These are phyloP conservation scores for Drosophila quadrilineata DNA, from an alignment of 1,140 invertebrate species.

Conservation along the genomic window DNA sequence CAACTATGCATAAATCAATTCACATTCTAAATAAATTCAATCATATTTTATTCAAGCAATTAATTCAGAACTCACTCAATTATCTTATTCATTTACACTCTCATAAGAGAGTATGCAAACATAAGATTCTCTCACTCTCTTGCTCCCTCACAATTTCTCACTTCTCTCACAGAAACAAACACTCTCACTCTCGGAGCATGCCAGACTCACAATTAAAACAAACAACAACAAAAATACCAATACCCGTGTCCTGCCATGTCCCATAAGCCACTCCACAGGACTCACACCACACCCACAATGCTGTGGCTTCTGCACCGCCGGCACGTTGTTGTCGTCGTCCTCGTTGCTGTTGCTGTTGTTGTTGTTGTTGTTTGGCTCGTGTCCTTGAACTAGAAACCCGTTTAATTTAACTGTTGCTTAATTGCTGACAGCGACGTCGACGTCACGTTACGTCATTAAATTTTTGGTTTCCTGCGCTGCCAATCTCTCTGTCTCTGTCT, in stretches of 20 bases:
- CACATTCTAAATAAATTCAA: background rate
- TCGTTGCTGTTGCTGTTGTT: constrained; percentile 17
- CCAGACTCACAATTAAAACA: constrained; percentile 46
- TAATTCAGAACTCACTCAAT: background rate
- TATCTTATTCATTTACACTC: background rate
- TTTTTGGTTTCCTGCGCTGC: constrained; percentile 29
- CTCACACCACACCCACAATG: constrained; percentile 12
- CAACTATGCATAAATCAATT: too few relatives aligned
- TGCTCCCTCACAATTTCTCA: background rate
- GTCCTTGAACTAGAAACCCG: constrained; percentile 81
- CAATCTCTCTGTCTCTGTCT: constrained; percentile 10
- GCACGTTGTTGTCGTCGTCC: constrained; percentile 20
- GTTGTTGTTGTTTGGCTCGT: constrained; percentile 44
- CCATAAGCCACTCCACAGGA: background rate
- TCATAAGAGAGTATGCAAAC: too few relatives aligned
- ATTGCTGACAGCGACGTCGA: constrained; percentile 70
- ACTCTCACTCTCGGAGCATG: too few relatives aligned
- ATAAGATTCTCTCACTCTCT: background rate
- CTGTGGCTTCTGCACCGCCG: constrained; percentile 27
- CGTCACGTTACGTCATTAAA: constrained; percentile 69
- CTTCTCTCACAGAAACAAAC: too few relatives aligned
- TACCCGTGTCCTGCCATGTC: constrained; percentile 1
- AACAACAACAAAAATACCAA: constrained; percentile 23
- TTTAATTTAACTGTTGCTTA: constrained; percentile 81
- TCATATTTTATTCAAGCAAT: too few relatives aligned